phyloP scores from a whole-genome alignment of 2,888 invertebrate genomes.

The Phorcus lineatus region DNA sequence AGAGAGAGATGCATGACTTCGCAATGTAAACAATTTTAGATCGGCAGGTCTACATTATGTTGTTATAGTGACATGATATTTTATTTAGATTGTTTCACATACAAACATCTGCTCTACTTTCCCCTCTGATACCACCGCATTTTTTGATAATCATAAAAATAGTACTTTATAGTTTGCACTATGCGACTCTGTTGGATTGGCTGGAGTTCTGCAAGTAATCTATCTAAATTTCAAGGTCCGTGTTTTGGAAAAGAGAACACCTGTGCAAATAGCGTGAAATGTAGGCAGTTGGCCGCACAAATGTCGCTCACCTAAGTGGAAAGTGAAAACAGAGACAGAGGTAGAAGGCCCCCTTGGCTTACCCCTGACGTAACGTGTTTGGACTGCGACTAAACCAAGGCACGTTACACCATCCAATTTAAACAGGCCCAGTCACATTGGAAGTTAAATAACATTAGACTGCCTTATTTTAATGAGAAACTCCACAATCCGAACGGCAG shows the following conservation, averaged over 20 bases:
- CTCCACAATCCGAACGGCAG: background rate
- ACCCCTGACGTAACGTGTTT: constrained; percentile 11
- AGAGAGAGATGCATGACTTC: too few species aligned
- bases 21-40: too few species aligned
- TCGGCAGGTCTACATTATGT: too few species aligned
- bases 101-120: too few species aligned
- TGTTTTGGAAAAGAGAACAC: background rate
- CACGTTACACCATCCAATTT: background rate
- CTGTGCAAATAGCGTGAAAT: constrained; percentile 25
- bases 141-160: too few species aligned
- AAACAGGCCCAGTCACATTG: background rate
- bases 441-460: constrained; percentile 7
- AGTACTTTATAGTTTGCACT: too few species aligned
- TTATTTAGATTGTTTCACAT: too few species aligned
- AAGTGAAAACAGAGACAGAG: background rate
- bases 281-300: background rate
- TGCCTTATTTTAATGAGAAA: constrained; percentile 14
- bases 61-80: too few species aligned
- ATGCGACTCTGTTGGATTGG: too few species aligned
- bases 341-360: background rate
- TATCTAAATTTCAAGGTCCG: constrained; percentile 17
- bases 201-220: background rate
- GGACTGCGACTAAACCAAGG: background rate
- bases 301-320: constrained; percentile 16
- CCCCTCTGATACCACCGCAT: too few species aligned